Conservation (phyloP, 2,113 vertebrate species). For the Carassius carassius region DNA sequence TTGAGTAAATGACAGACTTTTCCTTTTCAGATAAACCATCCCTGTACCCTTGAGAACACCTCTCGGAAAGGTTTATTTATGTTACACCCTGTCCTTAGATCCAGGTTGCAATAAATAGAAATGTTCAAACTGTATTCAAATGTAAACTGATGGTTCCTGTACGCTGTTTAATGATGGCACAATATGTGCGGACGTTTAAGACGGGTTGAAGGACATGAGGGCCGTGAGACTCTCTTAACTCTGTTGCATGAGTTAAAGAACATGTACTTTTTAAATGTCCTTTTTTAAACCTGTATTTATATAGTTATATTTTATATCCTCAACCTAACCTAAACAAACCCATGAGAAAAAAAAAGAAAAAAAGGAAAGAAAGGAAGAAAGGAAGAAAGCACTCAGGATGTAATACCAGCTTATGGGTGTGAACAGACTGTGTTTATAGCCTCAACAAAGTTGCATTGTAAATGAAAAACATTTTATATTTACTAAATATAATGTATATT, state of each 20-base stretch:
- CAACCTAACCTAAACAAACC: not conserved
- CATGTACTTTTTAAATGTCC: not conserved
- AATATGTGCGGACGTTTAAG: not conserved
- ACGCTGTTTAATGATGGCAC: not conserved
- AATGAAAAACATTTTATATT: not conserved
- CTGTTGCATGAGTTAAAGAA: not conserved
- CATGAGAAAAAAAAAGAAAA: not conserved
- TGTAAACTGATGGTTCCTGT: not conserved
- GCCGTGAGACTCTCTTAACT: not conserved
- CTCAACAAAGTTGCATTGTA: slow-evolving; percentile 32
- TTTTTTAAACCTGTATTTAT: not conserved
- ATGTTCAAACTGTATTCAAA: not conserved
- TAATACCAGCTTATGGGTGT: not conserved
- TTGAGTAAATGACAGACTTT: not conserved
- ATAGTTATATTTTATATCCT: not conserved
- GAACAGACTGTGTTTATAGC: slow-evolving; percentile 10
- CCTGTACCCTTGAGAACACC: not conserved
- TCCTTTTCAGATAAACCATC: not conserved
- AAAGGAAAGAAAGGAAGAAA: not conserved
- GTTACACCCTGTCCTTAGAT: not conserved
- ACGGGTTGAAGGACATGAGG: not conserved
- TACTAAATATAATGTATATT: not conserved
- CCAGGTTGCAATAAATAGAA: not conserved
- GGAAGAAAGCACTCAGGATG: not conserved
- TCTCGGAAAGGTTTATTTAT: slow-evolving; percentile 9